Base-by-base conservation (phyloP, 2,113 vertebrate species). In the Calonectris borealis region DNA sequence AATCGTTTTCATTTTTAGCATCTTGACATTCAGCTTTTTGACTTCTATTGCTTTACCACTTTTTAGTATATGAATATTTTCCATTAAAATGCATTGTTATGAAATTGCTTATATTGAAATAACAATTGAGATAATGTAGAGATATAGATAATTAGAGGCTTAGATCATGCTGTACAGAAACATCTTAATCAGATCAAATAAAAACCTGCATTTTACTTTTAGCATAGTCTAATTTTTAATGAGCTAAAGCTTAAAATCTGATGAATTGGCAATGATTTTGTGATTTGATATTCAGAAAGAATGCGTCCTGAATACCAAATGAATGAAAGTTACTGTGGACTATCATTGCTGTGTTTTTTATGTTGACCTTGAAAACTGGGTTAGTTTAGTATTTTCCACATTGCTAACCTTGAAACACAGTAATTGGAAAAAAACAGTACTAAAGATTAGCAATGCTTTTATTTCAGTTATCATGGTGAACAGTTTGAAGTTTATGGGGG, bases 201-300 rank as follows among this genome's bases (percentile, higher is more conserved):
- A 95, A 94, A 70, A 26, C 0, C 29, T 72, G 65, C 32, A 26
- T 94, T 88, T 96, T 66, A 94, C 89, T 96, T 96, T 76, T 94
- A 95, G 62, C 82, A 11, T 49, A 68, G 51, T 64, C 42, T 77
- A 36, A 83, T 88, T 66, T 90, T 95, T 93, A 92, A 92, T 94
- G 68, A 94, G 83, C 38, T 91, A 49, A 76, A 94, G 64, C 84
- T 83, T 95, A 81, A 96, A 94, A 96, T 95, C 91, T 92, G 93
- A 94, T 94, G 82, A 94, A 94, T 91, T 93, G 24, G 84, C 95
- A 95, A 49, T 60, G 93, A 95, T 94, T 95, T 90, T 86, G 38
- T 83, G 87, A 90, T 90, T 88, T 95, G 93, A 91, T 95, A 91
- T 71, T 94, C 87, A 90, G 89, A 91, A 77, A 93, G 64, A 70